Base-by-base conservation (phyloP, 1,140 invertebrate species). In the Bombyx mandarina region DNA sequence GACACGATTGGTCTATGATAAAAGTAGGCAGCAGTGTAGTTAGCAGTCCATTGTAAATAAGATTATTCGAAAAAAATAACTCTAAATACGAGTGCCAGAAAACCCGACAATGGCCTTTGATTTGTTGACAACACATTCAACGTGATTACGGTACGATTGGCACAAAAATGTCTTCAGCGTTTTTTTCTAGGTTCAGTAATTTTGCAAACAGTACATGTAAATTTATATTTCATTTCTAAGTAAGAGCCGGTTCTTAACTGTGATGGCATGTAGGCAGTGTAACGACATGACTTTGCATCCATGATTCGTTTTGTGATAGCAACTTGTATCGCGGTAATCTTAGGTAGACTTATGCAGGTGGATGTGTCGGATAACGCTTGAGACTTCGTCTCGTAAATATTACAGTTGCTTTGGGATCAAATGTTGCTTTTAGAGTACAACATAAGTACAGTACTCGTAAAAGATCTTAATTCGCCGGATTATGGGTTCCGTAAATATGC, bases 321-420 rank as follows among this genome's bases (percentile, higher is more conserved):
- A 57, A 71, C 65, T 65, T 43, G 68, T 62, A 66, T 62, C 65
- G 60, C 68, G 65, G 61, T 63, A 65, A 61, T 63, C 52, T 63
- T 60, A 49, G 62, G 54, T 35, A 35, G 26, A 35, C 26, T 35
- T 35, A 35, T 35, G 26, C 26, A 35, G 2, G 2, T 35, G 26
- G 26, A 35, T 35, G 4, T 35, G 26, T 35, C 47, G 51, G 51
- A 49, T 43, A 54, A 12, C 6, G 44, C 10, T 12, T 54, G 44
- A 45, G 43, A 54, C 52, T 12, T 22, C 18, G 52, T 12, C 45
- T 54, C 26, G 26, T 35, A 35, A 35, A 35, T 35, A 35, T 35
- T 5, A 35, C 26, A 35, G 26, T 35, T 35, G 26, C 26, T 35
- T 35, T 35, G 26, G 2, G 26, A 47, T 47, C 4, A 9, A 47